These are phyloP conservation scores for Hystrix brachyura DNA, from an alignment of 2,113 vertebrate species.

Conservation along the genomic window DNA sequence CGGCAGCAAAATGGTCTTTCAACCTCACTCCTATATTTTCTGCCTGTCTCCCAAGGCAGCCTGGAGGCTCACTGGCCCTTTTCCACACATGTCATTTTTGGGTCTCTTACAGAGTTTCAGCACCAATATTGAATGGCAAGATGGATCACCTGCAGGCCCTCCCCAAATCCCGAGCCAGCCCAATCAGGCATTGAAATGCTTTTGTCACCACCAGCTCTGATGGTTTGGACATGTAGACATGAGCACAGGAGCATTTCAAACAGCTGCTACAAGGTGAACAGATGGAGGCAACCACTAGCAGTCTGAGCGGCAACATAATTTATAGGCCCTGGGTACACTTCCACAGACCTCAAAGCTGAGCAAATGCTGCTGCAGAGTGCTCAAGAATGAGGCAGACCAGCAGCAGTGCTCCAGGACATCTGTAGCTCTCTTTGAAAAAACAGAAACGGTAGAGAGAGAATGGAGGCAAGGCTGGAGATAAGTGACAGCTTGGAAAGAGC, in stretches of 20 bases:
- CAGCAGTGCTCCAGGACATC: not conserved
- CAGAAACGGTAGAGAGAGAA: not conserved
- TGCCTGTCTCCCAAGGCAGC: not conserved
- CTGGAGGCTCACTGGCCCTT: not conserved
- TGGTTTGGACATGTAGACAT: not conserved
- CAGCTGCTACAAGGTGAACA: conserved; percentile 44
- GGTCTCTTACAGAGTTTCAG: not conserved
- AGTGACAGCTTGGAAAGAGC: not conserved
- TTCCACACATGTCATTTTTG: not conserved
- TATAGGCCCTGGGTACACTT: not conserved
- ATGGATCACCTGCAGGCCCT: not conserved
- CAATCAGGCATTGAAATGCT: not conserved
- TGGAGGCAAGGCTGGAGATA: not conserved
- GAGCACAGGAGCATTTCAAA: not conserved
- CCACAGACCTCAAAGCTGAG: not conserved
- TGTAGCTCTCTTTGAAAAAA: not conserved
- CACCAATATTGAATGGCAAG: not conserved
- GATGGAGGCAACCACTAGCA: not conserved
- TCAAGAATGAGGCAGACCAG: not conserved
- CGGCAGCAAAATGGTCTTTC: not conserved
- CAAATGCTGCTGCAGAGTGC: not conserved
- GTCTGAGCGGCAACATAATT: not conserved
- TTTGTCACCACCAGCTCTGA: conserved; percentile 22
- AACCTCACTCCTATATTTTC: not conserved
- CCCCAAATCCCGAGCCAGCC: not conserved